Base-by-base conservation (phyloP, 2,888 invertebrate species). In the Xestia rhomboidea region DNA sequence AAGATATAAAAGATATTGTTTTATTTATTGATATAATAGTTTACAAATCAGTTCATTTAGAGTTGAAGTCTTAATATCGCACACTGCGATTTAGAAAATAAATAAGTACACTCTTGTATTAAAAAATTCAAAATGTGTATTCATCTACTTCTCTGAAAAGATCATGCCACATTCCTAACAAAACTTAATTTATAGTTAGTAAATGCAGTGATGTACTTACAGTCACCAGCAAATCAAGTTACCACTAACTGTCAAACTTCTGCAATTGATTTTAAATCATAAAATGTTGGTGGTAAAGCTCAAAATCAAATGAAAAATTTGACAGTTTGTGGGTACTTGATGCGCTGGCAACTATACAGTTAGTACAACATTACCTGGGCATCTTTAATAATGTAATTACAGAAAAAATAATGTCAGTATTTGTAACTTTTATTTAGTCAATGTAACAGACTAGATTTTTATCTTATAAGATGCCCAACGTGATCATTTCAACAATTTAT, bases 401-500 rank as follows among this genome's bases (percentile, higher is more conserved):
- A 49, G 57, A 81, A 73, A 72, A 51, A 71, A 51, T 27, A 34
- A 30, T 54, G 38, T 57, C n/a, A 54, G 51, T 44, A 68, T 57
- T 62, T 76, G 66, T 30, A 60, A 67, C 27, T 49, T 44, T 62
- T 57, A 62, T 83, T 41, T 46, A 68, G 60, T 44, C 46, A 63
- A 57, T 67, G 44, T 51, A 60, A 57, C 44, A 69, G 83, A 76
- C 77, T 78, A 76, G 86, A 83, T 69, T 60, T 63, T 73, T 63
- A 67, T 41, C 67, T 62, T 49, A 44, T 10, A 38, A 71, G 79
- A 82, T 85, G 83, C 82, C 85, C 68, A 27, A 49, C n/a, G 57
- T 73, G 24, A 64, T 66, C 34, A 34, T 66, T 4, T 13, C 13
- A 44, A 57, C 0, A n/a, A 81, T 80, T 94, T 96, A 95, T 95